Evolutionary conservation across 1,140 invertebrate genomes (phyloP), one percentile per base, ranked within the genome.

Genomic region (Listronotus oregonensis): DNA sequence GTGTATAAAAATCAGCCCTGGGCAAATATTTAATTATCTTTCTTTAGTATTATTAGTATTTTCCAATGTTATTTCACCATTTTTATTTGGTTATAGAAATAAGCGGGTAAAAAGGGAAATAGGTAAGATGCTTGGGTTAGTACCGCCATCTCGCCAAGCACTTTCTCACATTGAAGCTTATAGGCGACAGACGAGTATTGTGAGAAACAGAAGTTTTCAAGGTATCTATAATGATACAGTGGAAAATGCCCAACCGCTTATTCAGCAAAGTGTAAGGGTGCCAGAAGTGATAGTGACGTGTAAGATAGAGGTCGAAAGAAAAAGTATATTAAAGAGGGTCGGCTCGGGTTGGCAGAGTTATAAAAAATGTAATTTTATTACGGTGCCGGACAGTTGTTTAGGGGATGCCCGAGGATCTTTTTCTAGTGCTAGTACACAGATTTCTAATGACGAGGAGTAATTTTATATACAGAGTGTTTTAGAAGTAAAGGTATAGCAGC

Each of bases 1-100:
- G 67, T 82, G 60, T 73, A 75, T 68, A 78, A 79, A 62, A 0
- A 75, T 83, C 3, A 80, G 73, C 14, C 75, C 75, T 63, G 78
- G 77, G 42, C 77, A 76, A 46, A 69, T 80, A 40, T 78, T 79
- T 12, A 82, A 84, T 66, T 75, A 79, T 42, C 31, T 87, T 6
- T 84, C 85, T 10, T 78, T 92, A 34, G 83, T 89, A 42, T 82
- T 90, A 69, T 79, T 92, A 12, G 80, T 89, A 12, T 76, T 89
- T 27, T 87, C 87, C 15, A 87, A 89, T 14, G 84, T 90, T 21
- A 82, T 87, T 1, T 91, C 89, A 11, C 90, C 91, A 0, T 85
- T 92, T 74, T 81, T 93, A 18, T 93, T 93, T 76, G 90, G 90
- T 9, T 88, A 91, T 72, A 84, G 91, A 6, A 92, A 90, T 32